phyloP scores from a whole-genome alignment of 2,797 vertebrate species.

The Sebastes trivittatus region DNA sequence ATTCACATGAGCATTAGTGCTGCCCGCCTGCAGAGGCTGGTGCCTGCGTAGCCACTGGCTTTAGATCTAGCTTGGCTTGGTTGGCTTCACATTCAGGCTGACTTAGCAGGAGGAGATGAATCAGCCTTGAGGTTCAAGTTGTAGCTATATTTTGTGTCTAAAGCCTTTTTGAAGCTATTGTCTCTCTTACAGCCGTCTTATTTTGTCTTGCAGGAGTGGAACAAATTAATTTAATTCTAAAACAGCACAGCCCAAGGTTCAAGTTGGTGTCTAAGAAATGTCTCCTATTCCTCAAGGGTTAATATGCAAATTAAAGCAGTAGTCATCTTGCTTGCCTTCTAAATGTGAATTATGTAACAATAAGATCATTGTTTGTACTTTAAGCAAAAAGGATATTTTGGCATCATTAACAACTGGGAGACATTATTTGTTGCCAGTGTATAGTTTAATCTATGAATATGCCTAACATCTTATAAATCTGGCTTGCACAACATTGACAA shows the following conservation, averaged over 20 bases:
- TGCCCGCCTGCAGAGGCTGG: conserved; percentile 40
- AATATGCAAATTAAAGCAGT: conserved; percentile 19
- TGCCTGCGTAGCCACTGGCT: conserved; percentile 47
- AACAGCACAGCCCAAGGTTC: neutral
- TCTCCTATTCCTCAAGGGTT: conserved; percentile 38
- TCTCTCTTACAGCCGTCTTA: neutral
- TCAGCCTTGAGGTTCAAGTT: neutral
- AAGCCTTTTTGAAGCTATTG: neutral
- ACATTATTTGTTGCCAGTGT: neutral
- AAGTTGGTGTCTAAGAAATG: conserved; percentile 28
- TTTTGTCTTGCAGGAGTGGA: conserved; percentile 16
- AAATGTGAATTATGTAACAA: conserved; percentile 60
- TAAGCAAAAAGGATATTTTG: conserved; percentile 50
- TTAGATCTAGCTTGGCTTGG: conserved; percentile 37
- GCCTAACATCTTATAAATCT: neutral
- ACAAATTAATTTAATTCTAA: neutral
- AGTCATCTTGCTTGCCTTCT: conserved; percentile 5
- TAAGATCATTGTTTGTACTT: conserved; percentile 33
- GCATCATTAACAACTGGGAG: neutral
- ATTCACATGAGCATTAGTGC: conserved; percentile 72
- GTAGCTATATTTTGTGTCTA: neutral
- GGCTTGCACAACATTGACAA: neutral
- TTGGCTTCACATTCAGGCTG: conserved; percentile 58
- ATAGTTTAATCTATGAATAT: neutral
- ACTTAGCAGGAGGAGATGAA: conserved; percentile 14